A percentile compares a stretch with the other conserved stretches of the same genome.
Conservation (phyloP, 2,113 vertebrate species). For the Gobius niger region DNA sequence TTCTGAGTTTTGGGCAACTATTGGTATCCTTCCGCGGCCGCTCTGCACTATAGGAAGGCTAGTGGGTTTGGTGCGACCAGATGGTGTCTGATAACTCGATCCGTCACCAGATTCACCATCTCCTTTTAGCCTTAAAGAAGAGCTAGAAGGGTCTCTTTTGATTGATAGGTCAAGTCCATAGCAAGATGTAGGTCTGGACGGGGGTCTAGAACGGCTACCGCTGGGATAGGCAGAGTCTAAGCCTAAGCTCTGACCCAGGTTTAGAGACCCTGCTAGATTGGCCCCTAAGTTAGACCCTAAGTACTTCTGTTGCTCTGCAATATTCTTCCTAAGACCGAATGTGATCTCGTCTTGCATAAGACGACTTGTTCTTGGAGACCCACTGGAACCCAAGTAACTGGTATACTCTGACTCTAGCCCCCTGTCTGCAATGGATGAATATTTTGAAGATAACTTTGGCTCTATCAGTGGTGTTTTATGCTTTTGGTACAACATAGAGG, state of each 20-base stretch:
- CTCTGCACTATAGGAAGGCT: slow-evolving; percentile 96
- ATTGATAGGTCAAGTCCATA: slow-evolving; percentile 95
- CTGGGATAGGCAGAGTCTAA: slow-evolving; percentile 87
- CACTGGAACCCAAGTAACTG: slow-evolving; percentile 85
- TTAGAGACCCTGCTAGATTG: slow-evolving; percentile 86
- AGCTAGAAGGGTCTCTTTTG: slow-evolving; percentile 94
- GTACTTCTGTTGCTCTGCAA: slow-evolving; percentile 96
- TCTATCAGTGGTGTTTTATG: slow-evolving; percentile 90
- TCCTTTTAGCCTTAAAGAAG: slow-evolving; percentile 91
- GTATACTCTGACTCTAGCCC: slow-evolving; percentile 91
- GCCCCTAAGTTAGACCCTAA: slow-evolving; percentile 84
- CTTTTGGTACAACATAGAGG: slow-evolving; percentile 95
- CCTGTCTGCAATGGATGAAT: slow-evolving; percentile 92
- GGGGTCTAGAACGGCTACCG: slow-evolving; percentile 92
- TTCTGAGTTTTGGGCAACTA: slow-evolving; percentile 97
- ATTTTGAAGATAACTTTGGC: slow-evolving; percentile 89
- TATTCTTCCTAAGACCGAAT: slow-evolving; percentile 96
- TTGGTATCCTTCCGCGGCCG: slow-evolving; percentile 90
- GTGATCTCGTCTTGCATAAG: slow-evolving; percentile 96
- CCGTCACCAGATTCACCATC: slow-evolving; percentile 88
- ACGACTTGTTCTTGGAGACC: slow-evolving; percentile 86
- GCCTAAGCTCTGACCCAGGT: slow-evolving; percentile 80
- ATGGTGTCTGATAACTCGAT: slow-evolving; percentile 84
- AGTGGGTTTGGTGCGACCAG: slow-evolving; percentile 93
- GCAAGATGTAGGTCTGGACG: slow-evolving; percentile 93